These are phyloP conservation scores for Xiphophorus couchianus DNA, from an alignment of 2,113 vertebrate genomes.

Conservation along the genomic window DNA sequence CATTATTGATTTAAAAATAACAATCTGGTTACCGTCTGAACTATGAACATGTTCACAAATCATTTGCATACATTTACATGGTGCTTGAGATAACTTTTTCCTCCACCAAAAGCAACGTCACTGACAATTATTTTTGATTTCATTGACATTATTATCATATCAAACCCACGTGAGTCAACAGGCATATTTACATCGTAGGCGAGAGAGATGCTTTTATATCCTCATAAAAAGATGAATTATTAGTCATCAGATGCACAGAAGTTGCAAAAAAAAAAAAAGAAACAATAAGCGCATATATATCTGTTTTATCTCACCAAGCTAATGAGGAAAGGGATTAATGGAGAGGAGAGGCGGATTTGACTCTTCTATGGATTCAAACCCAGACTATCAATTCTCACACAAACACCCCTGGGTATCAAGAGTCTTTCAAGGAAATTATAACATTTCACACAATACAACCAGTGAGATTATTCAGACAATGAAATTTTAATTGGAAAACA, in stretches of 20 bases:
- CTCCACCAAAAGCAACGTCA: slow-evolving; percentile 42
- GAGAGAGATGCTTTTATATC: slow-evolving; percentile 27
- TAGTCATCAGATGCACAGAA: slow-evolving; percentile 23
- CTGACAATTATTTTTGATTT: slow-evolving; percentile 61
- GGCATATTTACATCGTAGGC: slow-evolving; percentile 40
- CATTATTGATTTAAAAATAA: slow-evolving; percentile 77
- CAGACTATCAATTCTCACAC: slow-evolving; percentile 28
- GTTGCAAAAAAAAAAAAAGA: slow-evolving; percentile 26
- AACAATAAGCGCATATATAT: slow-evolving; percentile 24
- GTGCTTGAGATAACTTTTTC: slow-evolving; percentile 26
- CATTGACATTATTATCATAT: slow-evolving; percentile 55
- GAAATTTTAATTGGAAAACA: slow-evolving; percentile 58
- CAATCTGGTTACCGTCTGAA: slow-evolving; percentile 53
- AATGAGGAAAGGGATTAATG: slow-evolving; percentile 46
- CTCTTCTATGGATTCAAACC: slow-evolving; percentile 41
- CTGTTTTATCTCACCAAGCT: slow-evolving; percentile 29
- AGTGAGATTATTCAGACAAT: slow-evolving; percentile 58
- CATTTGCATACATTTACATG: slow-evolving; percentile 66
- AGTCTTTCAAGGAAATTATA: slow-evolving; percentile 45
- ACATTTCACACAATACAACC: slow-evolving; percentile 40
- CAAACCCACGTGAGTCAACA: slow-evolving; percentile 40
- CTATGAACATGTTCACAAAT: slow-evolving; percentile 64
- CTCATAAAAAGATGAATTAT: slow-evolving; percentile 38
- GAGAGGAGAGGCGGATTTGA: slow-evolving; percentile 26
- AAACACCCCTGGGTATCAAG: slow-evolving; percentile 32